Conservation (phyloP, 2,113 vertebrate genomes). For the Helogale parvula region DNA sequence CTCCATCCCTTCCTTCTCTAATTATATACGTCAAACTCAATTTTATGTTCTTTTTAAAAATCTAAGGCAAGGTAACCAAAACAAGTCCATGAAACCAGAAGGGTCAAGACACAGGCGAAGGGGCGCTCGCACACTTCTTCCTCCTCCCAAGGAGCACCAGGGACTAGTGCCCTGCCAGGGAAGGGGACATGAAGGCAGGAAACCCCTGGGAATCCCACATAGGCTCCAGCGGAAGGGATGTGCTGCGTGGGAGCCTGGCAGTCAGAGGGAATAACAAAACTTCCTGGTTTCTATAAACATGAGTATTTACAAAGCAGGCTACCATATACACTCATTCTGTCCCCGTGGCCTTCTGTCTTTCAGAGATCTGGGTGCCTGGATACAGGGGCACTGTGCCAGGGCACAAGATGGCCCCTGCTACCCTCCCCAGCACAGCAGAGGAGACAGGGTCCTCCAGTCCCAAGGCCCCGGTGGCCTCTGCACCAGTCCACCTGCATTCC, state of each 20-base stretch:
- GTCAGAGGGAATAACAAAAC: neutral
- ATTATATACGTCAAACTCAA: neutral
- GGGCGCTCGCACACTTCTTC: rapidly evolving
- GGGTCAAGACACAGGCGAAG: neutral
- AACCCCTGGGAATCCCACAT: neutral
- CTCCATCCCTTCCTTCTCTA: neutral
- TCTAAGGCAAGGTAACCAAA: constrained; percentile 6
- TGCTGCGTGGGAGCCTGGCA: neutral
- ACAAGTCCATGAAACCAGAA: neutral
- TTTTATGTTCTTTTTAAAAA: constrained; percentile 24
- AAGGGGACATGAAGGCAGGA: rapidly evolving
- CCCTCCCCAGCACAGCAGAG: neutral
- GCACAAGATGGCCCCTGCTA: neutral
- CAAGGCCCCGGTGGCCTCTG: neutral
- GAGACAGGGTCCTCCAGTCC: neutral
- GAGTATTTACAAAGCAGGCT: neutral
- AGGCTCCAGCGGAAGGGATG: neutral
- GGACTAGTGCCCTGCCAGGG: too few species aligned
- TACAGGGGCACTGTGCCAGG: neutral
- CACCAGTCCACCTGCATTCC: constrained; percentile 62
- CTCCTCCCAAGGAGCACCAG: neutral
- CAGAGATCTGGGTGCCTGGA: neutral
- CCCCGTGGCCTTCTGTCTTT: neutral
- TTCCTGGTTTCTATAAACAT: neutral
- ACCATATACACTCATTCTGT: neutral